These are phyloP conservation scores for Rhadina sibilatrix DNA, from an alignment of 2,113 vertebrate genomes.

Conservation along the genomic window DNA sequence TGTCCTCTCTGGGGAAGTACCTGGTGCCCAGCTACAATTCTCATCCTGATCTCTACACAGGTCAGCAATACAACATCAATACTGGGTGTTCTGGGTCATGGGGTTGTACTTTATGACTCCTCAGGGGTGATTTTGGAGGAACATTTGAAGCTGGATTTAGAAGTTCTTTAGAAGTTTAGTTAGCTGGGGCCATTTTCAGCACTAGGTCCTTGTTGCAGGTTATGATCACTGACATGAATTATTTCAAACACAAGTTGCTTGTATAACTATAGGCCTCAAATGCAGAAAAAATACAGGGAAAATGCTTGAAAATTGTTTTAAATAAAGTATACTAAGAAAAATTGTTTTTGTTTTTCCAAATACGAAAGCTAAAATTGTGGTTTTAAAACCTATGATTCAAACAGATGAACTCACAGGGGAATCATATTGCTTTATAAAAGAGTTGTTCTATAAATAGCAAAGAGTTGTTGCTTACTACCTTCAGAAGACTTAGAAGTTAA, in stretches of 20 bases:
- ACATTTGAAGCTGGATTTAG: neutral
- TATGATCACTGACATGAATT: neutral
- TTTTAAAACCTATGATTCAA: neutral
- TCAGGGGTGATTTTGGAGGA: neutral
- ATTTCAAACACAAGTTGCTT: neutral
- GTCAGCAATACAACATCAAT: rapidly evolving
- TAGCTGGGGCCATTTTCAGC: neutral
- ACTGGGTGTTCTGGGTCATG: rapidly evolving
- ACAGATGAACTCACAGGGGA: neutral
- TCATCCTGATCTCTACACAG: neutral
- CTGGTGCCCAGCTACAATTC: neutral
- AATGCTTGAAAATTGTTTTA: neutral
- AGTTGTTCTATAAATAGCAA: neutral
- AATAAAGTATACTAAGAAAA: neutral
- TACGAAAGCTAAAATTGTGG: neutral
- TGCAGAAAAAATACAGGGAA: neutral
- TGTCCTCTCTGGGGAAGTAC: neutral
- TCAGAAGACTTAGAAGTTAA: neutral
- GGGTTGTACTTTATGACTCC: neutral
- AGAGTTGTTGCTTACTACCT: neutral
- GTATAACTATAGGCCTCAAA: neutral
- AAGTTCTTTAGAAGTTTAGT: neutral
- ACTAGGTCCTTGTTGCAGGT: neutral
- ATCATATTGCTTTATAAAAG: neutral
- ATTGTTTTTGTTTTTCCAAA: rapidly evolving